Evolutionary conservation across 2,888 invertebrate genomes (phyloP).

Genomic region (Oscheius onirici): DNA sequence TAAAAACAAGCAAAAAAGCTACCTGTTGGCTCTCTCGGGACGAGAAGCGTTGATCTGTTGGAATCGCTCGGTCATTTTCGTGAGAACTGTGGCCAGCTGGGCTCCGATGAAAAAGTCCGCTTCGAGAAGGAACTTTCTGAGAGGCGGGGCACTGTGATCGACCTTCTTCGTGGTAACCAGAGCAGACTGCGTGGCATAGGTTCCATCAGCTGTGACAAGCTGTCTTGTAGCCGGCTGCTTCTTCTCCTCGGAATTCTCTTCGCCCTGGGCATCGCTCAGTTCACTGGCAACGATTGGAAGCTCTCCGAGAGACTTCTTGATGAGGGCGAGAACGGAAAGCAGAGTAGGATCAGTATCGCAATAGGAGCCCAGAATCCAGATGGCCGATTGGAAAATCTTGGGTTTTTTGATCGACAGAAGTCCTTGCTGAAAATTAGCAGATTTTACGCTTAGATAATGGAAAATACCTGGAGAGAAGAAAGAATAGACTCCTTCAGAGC

Average conservation of each 20-base stretch:
- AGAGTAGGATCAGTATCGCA: slow-evolving; percentile 79
- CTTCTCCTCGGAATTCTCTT: slow-evolving; percentile 71
- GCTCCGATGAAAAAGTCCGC: slow-evolving; percentile 97
- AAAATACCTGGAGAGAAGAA: slow-evolving; percentile 74
- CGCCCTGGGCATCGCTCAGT: slow-evolving; percentile 80
- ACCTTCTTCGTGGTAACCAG: slow-evolving; percentile 75
- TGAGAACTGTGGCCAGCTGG: slow-evolving; percentile 87
- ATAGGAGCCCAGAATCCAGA: slow-evolving; percentile 98
- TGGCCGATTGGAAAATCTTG: slow-evolving; percentile 88
- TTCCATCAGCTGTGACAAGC: slow-evolving; percentile 96
- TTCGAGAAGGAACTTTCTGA: slow-evolving; percentile 82
- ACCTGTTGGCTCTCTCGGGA: slow-evolving; percentile 34
- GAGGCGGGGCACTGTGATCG: slow-evolving; percentile 46
- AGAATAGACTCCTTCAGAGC: slow-evolving; percentile 81
- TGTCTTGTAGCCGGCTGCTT: slow-evolving; percentile 74
- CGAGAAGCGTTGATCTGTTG: slow-evolving; percentile 62
- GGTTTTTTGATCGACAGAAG: slow-evolving; percentile 88
- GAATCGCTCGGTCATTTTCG: slow-evolving; percentile 86
- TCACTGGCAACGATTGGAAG: slow-evolving; percentile 78
- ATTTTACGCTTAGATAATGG: background rate
- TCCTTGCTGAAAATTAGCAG: slow-evolving; percentile 79
- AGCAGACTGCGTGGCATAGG: slow-evolving; percentile 97
- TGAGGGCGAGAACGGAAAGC: slow-evolving; percentile 57
- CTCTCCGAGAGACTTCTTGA: slow-evolving; percentile 71
- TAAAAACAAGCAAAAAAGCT: slow-evolving; percentile 29